Evolutionary conservation across 2,888 invertebrate genomes (phyloP).

Genomic region (Catotricha subobsoleta): DNA sequence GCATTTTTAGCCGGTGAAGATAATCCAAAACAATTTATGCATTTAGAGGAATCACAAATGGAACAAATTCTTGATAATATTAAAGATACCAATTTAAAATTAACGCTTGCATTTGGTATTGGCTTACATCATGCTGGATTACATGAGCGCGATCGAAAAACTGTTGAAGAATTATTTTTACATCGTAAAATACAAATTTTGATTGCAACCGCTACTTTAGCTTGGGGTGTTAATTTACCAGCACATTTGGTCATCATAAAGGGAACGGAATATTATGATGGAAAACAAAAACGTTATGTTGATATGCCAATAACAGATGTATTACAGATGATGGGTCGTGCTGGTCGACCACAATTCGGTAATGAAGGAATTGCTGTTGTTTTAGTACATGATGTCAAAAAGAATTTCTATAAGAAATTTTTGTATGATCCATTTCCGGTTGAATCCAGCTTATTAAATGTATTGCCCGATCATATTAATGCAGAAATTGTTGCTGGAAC

Average conservation of each 20-base stretch:
- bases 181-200: slow-evolving; percentile 92
- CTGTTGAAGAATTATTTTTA: slow-evolving; percentile 85
- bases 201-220: slow-evolving; percentile 91
- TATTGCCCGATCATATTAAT: slow-evolving; percentile 90
- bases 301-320: slow-evolving; percentile 99
- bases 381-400: slow-evolving; percentile 88
- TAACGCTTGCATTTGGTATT: slow-evolving; percentile 91
- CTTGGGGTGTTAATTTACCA: slow-evolving; percentile 99
- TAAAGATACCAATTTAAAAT: slow-evolving; percentile 75
- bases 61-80: slow-evolving; percentile 53
- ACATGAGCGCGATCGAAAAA: slow-evolving; percentile 75
- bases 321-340: slow-evolving; percentile 98
- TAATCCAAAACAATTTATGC: slow-evolving; percentile 88
- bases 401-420: slow-evolving; percentile 98
- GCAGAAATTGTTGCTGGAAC: slow-evolving; percentile 94
- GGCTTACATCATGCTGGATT: slow-evolving; percentile 98
- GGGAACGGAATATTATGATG: slow-evolving; percentile 97
- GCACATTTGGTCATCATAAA: slow-evolving; percentile 97
- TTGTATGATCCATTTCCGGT: slow-evolving; percentile 98
- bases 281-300: slow-evolving; percentile 87
- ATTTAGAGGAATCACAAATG: slow-evolving; percentile 72
- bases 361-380: slow-evolving; percentile 77
- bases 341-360: slow-evolving; percentile 94
- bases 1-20: slow-evolving; percentile 78
- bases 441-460: slow-evolving; percentile 81